These are phyloP conservation scores for Stegostoma tigrinum DNA, from an alignment of 2,113 vertebrate genomes.

Conservation along the genomic window DNA sequence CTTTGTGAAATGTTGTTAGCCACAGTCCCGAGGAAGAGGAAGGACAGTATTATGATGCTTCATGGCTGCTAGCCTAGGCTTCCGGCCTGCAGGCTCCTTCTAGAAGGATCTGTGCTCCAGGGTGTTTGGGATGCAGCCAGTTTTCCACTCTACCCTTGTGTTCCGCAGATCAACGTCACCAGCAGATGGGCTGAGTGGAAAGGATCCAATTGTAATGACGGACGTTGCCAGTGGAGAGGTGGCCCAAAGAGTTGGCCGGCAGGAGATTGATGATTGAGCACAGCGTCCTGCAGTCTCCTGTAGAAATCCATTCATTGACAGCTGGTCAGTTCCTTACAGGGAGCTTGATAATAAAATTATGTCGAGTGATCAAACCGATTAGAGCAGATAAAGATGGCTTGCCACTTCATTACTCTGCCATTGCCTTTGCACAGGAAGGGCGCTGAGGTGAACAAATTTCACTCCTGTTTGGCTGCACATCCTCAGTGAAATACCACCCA, in stretches of 20 bases:
- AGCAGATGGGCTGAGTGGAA: background rate
- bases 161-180: background rate
- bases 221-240: background rate
- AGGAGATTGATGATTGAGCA: background rate
- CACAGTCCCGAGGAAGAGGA: background rate
- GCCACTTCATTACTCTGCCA: background rate
- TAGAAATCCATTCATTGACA: background rate
- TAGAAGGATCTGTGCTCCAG: background rate
- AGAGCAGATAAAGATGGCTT: background rate
- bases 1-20: background rate
- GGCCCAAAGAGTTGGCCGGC: background rate
- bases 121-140: background rate
- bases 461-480: background rate
- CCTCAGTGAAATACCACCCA: background rate
- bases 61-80: background rate
- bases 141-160: background rate
- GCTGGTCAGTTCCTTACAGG: slow-evolving; percentile 10
- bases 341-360: slow-evolving; percentile 26
- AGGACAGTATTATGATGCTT: background rate
- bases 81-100: background rate
- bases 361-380: slow-evolving; percentile 3
- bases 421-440: background rate
- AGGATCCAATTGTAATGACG: background rate
- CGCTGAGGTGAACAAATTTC: background rate
- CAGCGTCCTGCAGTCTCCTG: background rate